phyloP scores from a whole-genome alignment of 1,140 invertebrate genomes.

The Cydia splendana region DNA sequence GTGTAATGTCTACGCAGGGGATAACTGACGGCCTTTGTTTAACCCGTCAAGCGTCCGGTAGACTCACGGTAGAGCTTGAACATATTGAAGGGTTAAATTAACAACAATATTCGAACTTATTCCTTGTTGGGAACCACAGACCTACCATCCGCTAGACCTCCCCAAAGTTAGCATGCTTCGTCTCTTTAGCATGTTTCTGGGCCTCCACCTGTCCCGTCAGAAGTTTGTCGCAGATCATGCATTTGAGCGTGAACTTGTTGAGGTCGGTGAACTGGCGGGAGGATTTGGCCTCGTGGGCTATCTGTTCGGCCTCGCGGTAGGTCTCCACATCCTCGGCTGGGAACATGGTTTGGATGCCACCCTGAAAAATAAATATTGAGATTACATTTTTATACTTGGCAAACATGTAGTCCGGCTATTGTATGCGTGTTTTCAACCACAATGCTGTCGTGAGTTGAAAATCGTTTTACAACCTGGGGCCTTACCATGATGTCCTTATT shows the following conservation, averaged over 20 bases:
- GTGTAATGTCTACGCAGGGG: too few species aligned
- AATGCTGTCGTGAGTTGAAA: background rate
- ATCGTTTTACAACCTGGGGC: too few species aligned
- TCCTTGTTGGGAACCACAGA: background rate
- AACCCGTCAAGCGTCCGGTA: too few species aligned
- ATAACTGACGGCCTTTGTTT: too few species aligned
- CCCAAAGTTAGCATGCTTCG: slow-evolving; percentile 93
- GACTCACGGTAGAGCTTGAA: too few species aligned
- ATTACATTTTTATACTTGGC: too few species aligned
- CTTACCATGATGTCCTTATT: too few species aligned
- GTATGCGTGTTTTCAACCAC: background rate
- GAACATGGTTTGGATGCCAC: slow-evolving; percentile 89
- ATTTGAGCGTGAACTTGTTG: slow-evolving; percentile 91
- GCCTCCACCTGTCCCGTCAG: slow-evolving; percentile 90
- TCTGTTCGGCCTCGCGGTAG: slow-evolving; percentile 88
- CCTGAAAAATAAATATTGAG: slow-evolving; percentile 74
- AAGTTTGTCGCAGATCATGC: slow-evolving; percentile 87
- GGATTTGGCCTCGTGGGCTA: slow-evolving; percentile 92
- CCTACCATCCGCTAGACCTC: slow-evolving; percentile 83
- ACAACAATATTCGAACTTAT: background rate
- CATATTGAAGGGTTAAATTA: too few species aligned
- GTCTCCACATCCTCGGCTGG: slow-evolving; percentile 86
- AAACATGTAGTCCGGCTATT: background rate
- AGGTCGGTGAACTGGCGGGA: slow-evolving; percentile 95
- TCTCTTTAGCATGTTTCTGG: slow-evolving; percentile 90